These are phyloP conservation scores for Benitochromis conjunctus DNA, from an alignment of 2,113 vertebrate species.

Conservation along the genomic window DNA sequence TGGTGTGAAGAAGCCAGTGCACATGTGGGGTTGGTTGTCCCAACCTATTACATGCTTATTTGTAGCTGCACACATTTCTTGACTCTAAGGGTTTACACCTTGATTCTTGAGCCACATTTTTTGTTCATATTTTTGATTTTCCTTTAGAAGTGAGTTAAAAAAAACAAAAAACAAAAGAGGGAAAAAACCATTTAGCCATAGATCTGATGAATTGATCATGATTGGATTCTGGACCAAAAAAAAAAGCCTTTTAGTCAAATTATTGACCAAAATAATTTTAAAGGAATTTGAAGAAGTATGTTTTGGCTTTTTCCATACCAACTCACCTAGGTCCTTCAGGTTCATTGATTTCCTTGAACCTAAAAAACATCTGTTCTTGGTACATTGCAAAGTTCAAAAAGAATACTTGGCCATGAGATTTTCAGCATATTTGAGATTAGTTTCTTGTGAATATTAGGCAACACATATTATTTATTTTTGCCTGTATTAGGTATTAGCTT, in stretches of 20 bases:
- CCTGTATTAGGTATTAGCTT: not conserved
- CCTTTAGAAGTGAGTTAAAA: rapidly evolving
- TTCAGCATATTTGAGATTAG: not conserved
- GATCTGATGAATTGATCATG: not conserved
- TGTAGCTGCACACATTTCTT: not conserved
- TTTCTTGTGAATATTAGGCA: not conserved
- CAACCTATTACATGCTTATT: not conserved
- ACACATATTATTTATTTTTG: not conserved
- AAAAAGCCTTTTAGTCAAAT: not conserved
- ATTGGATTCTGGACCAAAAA: rapidly evolving
- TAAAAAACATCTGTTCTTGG: rapidly evolving
- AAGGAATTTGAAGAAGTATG: not conserved
- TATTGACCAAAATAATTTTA: not conserved
- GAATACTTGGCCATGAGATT: not conserved
- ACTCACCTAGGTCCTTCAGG: not conserved
- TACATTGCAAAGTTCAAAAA: not conserved
- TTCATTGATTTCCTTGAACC: not conserved
- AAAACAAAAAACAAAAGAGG: rapidly evolving
- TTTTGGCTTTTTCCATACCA: not conserved
- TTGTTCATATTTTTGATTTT: not conserved
- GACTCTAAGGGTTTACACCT: no score
- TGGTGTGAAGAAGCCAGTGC: not conserved
- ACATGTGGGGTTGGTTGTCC: not conserved
- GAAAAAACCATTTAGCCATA: rapidly evolving
- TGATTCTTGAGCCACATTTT: not conserved